Evolutionary conservation across 2,113 vertebrate species (phyloP).

Genomic region (Gallinago media): DNA sequence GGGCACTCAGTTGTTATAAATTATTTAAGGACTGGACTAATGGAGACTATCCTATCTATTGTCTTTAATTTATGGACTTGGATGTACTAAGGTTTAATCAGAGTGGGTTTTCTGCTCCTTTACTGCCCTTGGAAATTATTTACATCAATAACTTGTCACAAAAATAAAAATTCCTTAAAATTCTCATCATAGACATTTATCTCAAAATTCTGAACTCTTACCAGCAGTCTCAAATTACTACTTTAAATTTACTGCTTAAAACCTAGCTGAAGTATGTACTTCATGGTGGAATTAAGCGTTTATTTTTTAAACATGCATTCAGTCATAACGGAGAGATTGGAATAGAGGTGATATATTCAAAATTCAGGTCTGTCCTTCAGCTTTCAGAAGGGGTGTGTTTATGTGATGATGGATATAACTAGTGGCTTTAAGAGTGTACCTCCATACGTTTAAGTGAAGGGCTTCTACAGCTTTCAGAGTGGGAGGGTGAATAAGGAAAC

Average conservation of each 20-base stretch:
- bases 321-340: background rate
- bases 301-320: background rate
- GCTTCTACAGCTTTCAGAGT: background rate
- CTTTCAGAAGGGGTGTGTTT: background rate
- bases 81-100: slow-evolving; percentile 11
- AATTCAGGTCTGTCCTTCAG: background rate
- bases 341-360: background rate
- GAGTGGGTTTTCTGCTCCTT: background rate
- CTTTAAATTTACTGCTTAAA: slow-evolving; percentile 1
- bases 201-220: background rate
- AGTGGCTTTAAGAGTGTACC: background rate
- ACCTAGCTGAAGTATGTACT: background rate
- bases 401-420: background rate
- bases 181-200: background rate
- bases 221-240: background rate
- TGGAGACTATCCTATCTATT: background rate
- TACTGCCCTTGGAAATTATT: slow-evolving; percentile 37
- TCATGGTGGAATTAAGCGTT: background rate
- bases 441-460: background rate
- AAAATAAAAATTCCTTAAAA: background rate
- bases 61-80: background rate
- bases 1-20: background rate
- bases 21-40: background rate
- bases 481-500: background rate
- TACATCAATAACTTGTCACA: slow-evolving; percentile 1